phyloP scores from a whole-genome alignment of 2,797 vertebrate species.

The Hylomyscus alleni region DNA sequence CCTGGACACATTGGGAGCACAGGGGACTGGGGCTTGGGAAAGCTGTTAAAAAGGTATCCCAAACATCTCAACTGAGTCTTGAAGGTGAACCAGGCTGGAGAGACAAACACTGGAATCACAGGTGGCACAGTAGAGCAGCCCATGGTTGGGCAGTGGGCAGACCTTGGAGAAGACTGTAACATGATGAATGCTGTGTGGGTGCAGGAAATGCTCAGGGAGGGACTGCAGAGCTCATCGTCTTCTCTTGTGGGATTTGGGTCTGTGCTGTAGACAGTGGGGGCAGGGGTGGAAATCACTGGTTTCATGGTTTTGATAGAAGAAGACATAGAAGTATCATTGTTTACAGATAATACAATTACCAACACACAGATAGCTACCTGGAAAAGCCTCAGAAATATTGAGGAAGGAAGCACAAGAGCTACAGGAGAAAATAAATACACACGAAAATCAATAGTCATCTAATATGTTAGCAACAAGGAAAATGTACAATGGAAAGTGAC shows the following conservation, averaged over 20 bases:
- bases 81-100: background rate
- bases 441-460: constrained; percentile 26
- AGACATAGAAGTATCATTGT: background rate
- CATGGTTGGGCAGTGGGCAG: background rate
- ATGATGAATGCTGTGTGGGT: background rate
- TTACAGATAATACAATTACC: background rate
- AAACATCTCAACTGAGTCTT: background rate
- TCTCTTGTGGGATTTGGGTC: background rate
- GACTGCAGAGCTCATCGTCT: background rate
- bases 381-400: background rate
- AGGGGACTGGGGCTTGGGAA: background rate
- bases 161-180: accelerated
- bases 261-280: background rate
- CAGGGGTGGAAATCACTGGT: background rate
- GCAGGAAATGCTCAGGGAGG: background rate
- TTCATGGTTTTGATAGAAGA: constrained; percentile 2
- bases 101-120: too few relatives aligned
- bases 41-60: background rate
- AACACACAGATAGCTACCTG: background rate
- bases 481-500: constrained; percentile 16
- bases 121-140: background rate
- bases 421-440: background rate
- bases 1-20: accelerated
- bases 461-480: constrained; percentile 1
- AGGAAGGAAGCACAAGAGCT: background rate